Evolutionary conservation across 2,888 invertebrate genomes (phyloP).

Genomic region (Drosophila koepferae): DNA sequence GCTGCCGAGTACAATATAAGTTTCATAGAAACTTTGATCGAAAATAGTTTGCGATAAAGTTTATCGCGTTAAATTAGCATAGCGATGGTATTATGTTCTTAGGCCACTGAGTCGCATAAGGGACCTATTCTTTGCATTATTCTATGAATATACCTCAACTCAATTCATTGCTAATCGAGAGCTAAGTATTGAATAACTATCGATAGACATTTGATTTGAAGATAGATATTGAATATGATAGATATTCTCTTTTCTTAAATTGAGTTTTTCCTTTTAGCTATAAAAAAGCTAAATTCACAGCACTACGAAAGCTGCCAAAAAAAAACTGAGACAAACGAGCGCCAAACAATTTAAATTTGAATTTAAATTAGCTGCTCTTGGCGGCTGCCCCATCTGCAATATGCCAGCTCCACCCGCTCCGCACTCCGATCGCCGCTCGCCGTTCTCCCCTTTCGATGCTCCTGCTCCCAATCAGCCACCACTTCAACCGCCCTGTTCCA

Average conservation of each 20-base stretch:
- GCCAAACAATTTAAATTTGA: slow-evolving; percentile 77
- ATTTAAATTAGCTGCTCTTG: slow-evolving; percentile 72
- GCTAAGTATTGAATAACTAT: background rate
- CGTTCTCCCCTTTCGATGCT: background rate
- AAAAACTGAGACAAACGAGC: slow-evolving; percentile 35
- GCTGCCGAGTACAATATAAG: background rate
- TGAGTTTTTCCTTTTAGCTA: background rate
- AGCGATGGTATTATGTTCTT: background rate
- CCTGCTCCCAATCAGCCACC: background rate
- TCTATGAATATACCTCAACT: background rate
- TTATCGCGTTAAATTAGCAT: background rate
- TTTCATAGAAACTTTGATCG: background rate
- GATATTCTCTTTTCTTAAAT: background rate
- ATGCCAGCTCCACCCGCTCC: slow-evolving; percentile 16
- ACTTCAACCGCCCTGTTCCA: background rate
- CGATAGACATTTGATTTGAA: background rate
- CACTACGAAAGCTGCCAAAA: slow-evolving; percentile 53
- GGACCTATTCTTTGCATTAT: background rate
- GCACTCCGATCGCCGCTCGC: background rate
- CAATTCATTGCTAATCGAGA: background rate
- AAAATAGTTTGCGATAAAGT: background rate
- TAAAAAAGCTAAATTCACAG: slow-evolving; percentile 21
- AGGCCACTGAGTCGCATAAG: background rate
- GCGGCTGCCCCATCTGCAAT: slow-evolving; percentile 51
- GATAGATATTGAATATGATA: background rate